A percentile compares a stretch with the other conserved stretches of the same genome.
These are phyloP conservation scores for Adelges cooleyi DNA, from an alignment of 1,140 invertebrate species.

Conservation along the genomic window DNA sequence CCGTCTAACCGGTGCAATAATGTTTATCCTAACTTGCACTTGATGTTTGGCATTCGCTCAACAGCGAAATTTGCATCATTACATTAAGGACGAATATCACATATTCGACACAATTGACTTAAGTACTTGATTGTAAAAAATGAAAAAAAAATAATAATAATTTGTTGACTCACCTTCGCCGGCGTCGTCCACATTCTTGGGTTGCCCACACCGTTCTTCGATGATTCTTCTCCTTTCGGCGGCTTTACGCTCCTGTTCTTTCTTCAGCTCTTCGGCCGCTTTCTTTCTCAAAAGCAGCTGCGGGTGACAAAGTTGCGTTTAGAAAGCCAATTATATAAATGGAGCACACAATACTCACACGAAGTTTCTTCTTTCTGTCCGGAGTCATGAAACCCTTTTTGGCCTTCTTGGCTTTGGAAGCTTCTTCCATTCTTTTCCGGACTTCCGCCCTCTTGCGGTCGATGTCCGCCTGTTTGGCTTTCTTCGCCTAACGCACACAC, in stretches of 20 bases:
- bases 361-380: conserved; percentile 95
- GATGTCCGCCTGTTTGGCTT: conserved; percentile 86
- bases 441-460: conserved; percentile 91
- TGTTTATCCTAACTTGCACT: too few species aligned
- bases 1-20: too few species aligned
- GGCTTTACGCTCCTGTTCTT: conserved; percentile 96
- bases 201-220: conserved; percentile 82
- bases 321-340: too few species aligned
- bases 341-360: conserved; percentile 51
- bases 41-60: too few species aligned
- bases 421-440: conserved; percentile 88
- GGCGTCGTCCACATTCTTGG: conserved; percentile 78
- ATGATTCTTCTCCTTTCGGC: conserved; percentile 96
- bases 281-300: conserved; percentile 97
- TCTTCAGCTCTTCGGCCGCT: conserved; percentile 98
- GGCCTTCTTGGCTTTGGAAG: conserved; percentile 86
- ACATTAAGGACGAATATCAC: too few species aligned
- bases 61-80: too few species aligned
- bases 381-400: conserved; percentile 99
- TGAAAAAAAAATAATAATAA: conserved; percentile 28
- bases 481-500: conserved; percentile 55
- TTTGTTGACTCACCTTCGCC: conserved; percentile 65
- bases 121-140: not conserved
- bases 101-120: too few species aligned
- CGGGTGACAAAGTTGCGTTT: not conserved